Percentiles rank a stretch among this genome's conserved stretches.
Evolutionary conservation across 2,797 vertebrate genomes (phyloP).

Genomic region (Macrochelys suwanniensis): DNA sequence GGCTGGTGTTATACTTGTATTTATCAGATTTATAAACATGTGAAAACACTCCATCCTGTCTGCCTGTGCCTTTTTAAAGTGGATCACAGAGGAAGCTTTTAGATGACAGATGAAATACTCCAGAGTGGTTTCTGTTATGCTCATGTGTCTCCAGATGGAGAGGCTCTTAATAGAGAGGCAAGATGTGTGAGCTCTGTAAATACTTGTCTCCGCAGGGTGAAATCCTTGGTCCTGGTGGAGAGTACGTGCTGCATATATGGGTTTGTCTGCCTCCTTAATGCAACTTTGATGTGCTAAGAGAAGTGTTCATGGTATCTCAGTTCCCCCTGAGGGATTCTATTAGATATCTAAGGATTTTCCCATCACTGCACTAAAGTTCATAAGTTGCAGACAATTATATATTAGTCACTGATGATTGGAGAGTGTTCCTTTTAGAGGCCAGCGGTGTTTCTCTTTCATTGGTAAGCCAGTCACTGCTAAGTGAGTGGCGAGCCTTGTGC

Average conservation of each 20-base stretch:
- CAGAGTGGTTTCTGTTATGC: background rate
- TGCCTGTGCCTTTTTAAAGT: background rate
- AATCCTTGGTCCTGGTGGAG: background rate
- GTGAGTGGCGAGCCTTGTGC: background rate
- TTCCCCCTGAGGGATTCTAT: background rate
- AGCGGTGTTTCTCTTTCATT: background rate
- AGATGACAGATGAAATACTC: background rate
- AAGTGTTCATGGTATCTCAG: background rate
- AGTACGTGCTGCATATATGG: background rate
- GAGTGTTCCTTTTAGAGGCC: background rate
- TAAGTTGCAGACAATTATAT: background rate
- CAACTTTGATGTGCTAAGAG: background rate
- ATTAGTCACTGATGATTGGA: background rate
- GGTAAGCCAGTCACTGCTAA: background rate
- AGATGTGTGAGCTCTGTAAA: background rate
- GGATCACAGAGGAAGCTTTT: background rate
- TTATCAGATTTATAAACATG: conserved; percentile 77
- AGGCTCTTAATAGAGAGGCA: background rate
- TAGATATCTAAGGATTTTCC: background rate
- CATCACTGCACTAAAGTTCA: background rate
- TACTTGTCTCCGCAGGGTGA: background rate
- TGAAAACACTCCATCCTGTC: conserved; percentile 48
- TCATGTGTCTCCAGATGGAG: background rate
- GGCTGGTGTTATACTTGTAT: conserved; percentile 58
- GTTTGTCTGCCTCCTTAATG: background rate